phyloP scores from a whole-genome alignment of 2,113 vertebrate genomes.

The Bambusicola thoracicus region DNA sequence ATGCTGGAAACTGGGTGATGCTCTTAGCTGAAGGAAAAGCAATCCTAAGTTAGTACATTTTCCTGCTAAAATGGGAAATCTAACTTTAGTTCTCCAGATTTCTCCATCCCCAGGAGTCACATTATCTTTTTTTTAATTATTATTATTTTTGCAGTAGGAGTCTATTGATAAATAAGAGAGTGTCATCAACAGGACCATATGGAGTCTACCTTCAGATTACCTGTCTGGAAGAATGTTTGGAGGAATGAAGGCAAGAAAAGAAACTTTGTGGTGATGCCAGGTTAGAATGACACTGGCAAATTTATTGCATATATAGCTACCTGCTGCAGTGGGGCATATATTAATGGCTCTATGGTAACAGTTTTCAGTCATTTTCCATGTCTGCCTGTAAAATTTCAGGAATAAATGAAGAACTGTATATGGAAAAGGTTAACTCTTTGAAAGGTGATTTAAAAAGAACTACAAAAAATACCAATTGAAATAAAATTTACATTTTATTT shows the following conservation, averaged over 20 bases:
- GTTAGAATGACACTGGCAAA: neutral
- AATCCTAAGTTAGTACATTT: neutral
- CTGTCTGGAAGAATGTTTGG: neutral
- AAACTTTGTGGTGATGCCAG: neutral
- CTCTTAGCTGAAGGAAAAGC: conserved; percentile 37
- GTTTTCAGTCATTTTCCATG: neutral
- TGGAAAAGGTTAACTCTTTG: neutral
- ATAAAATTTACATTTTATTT: neutral
- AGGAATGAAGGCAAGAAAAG: neutral
- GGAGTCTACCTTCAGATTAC: neutral
- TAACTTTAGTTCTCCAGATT: neutral
- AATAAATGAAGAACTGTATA: neutral
- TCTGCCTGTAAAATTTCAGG: neutral
- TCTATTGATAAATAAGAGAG: neutral
- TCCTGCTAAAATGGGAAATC: conserved; percentile 8
- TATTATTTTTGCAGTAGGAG: neutral
- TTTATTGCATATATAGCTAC: neutral
- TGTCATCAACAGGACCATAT: neutral
- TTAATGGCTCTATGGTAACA: neutral
- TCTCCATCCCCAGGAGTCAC: neutral
- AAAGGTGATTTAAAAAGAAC: neutral
- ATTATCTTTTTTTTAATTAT: neutral
- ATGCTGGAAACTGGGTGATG: conserved; percentile 31
- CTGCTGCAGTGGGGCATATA: neutral
- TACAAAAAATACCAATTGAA: neutral